Conservation (phyloP, 2,113 vertebrate species). For the Gymnarchus niloticus region DNA sequence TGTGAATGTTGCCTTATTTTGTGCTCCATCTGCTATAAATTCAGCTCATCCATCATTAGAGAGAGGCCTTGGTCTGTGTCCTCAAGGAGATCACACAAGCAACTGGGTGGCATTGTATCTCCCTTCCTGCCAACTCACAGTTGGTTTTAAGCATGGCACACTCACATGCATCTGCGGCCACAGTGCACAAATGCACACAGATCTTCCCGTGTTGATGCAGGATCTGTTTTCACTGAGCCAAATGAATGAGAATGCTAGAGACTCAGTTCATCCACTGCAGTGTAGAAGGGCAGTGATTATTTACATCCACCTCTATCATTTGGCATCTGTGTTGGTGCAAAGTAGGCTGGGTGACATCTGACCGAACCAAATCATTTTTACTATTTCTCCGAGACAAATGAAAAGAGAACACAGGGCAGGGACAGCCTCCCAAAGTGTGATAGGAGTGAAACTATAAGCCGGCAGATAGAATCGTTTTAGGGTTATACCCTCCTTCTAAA, state of each 20-base stretch:
- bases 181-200: neutral
- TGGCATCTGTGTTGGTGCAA: neutral
- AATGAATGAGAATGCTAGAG: neutral
- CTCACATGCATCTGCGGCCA: neutral
- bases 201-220: too few relatives aligned
- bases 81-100: constrained; percentile 38
- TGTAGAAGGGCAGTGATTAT: neutral
- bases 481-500: neutral
- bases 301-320: neutral
- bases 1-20: constrained; percentile 43
- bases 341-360: neutral
- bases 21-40: constrained; percentile 40
- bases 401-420: neutral
- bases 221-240: too few relatives aligned
- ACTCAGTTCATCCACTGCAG: neutral
- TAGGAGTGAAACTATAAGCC: neutral
- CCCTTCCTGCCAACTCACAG: neutral
- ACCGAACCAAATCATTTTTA: neutral
- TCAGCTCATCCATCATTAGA: constrained; percentile 51
- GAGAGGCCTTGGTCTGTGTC: constrained; percentile 31
- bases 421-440: neutral
- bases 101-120: constrained; percentile 26
- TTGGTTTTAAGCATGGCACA: neutral
- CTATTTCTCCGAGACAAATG: neutral
- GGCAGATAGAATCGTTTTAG: neutral